Conservation (phyloP, 1,140 invertebrate genomes). For the Trinorchestia longiramus region DNA sequence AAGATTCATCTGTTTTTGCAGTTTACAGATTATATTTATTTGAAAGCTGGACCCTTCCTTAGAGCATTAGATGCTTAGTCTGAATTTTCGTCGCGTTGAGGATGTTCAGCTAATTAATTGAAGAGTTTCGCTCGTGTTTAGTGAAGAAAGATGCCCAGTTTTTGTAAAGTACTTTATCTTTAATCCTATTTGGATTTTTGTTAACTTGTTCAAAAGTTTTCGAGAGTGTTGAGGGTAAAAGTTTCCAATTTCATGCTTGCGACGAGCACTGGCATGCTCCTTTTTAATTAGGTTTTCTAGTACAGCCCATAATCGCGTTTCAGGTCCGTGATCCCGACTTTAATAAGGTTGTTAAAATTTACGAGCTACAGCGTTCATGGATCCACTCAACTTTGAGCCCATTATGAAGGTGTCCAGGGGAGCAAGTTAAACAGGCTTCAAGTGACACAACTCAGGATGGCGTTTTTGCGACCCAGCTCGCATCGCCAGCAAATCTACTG, state of each 20-base stretch:
- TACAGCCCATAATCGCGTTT: not conserved
- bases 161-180: not conserved
- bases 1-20: too few species aligned
- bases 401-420: not conserved
- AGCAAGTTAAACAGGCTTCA: not conserved
- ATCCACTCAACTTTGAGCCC: not conserved
- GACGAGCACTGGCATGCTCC: not conserved
- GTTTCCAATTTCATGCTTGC: not conserved
- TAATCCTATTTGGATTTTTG: not conserved
- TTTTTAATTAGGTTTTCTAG: not conserved
- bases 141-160: not conserved
- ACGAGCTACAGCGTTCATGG: not conserved
- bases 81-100: not conserved
- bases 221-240: not conserved
- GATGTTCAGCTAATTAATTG: not conserved
- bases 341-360: not conserved
- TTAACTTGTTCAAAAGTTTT: not conserved
- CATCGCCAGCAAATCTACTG: too few species aligned
- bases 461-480: not conserved
- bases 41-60: too few species aligned
- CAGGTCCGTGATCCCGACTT: not conserved
- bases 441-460: not conserved
- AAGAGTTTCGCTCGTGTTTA: not conserved
- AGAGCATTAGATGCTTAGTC: not conserved
- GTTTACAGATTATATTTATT: too few species aligned